Evolutionary conservation across 64 coral and sea anemone species (phyloP).

Genomic region (Stylophora pistillata): DNA sequence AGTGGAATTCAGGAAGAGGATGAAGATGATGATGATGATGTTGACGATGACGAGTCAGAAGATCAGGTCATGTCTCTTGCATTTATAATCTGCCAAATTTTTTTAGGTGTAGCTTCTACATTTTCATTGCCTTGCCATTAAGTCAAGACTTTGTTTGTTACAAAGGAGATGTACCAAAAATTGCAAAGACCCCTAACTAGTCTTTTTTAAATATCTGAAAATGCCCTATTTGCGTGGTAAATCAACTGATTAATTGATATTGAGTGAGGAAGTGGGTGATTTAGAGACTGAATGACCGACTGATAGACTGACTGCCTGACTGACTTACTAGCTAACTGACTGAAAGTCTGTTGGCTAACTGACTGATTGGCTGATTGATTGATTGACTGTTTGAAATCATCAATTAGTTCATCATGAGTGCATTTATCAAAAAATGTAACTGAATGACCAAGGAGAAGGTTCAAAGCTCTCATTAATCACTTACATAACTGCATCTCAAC

Average conservation of each 20-base stretch:
- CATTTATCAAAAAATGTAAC: too few relatives aligned
- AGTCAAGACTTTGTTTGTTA: too few relatives aligned
- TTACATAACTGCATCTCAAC: background rate
- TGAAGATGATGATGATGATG: slow-evolving; percentile 56
- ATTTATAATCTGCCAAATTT: background rate
- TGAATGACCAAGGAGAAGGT: background rate
- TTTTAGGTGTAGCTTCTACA: too few relatives aligned
- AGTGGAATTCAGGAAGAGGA: slow-evolving; percentile 46
- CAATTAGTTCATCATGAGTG: too few relatives aligned
- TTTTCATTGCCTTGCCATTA: too few relatives aligned
- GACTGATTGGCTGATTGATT: too few relatives aligned
- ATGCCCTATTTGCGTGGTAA: too few relatives aligned
- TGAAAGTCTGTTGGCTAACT: background rate
- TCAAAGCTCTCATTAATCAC: background rate
- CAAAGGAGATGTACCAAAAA: too few relatives aligned
- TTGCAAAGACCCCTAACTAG: too few relatives aligned
- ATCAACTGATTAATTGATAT: too few relatives aligned
- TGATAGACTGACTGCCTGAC: background rate
- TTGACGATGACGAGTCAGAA: slow-evolving; percentile 23
- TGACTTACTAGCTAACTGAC: background rate
- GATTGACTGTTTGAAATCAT: too few relatives aligned
- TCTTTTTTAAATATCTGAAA: too few relatives aligned
- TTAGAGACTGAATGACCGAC: background rate
- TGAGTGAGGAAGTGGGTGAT: background rate
- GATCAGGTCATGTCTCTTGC: background rate